phyloP scores from a whole-genome alignment of 2,113 vertebrate genomes.

The Mixornis gularis region DNA sequence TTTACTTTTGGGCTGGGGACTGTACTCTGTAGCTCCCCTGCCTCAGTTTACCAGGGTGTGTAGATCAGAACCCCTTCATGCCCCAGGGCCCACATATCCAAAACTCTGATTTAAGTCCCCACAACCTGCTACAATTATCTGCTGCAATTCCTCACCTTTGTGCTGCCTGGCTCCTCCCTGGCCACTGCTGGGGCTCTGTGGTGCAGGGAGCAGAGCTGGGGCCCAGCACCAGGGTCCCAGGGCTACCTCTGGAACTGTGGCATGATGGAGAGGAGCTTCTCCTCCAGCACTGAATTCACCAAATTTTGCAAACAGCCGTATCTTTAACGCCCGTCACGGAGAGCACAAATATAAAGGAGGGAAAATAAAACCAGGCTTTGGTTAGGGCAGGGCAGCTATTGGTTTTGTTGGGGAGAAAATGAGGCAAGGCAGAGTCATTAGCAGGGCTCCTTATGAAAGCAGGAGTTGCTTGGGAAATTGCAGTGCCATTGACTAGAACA shows the following conservation, averaged over 20 bases:
- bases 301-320: not conserved
- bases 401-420: conserved; percentile 50
- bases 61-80: not conserved
- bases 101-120: not conserved
- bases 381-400: conserved; percentile 24
- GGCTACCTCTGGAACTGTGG: not conserved
- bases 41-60: not conserved
- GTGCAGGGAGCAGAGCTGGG: not conserved
- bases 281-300: not conserved
- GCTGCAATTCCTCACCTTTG: not conserved
- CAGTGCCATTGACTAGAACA: conserved; percentile 56
- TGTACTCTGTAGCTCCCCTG: not conserved
- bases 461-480: conserved; percentile 62
- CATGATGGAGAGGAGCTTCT: not conserved
- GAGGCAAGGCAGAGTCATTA: conserved; percentile 54
- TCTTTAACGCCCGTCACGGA: not conserved
- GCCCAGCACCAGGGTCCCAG: not conserved
- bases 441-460: conserved; percentile 40
- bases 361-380: conserved; percentile 52
- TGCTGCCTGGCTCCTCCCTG: not conserved
- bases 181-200: not conserved
- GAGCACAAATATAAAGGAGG: conserved; percentile 9
- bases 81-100: accelerated
- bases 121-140: not conserved
- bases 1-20: not conserved